These are phyloP conservation scores for Pseudopodoces humilis DNA, from an alignment of 2,113 vertebrate species.

Conservation along the genomic window DNA sequence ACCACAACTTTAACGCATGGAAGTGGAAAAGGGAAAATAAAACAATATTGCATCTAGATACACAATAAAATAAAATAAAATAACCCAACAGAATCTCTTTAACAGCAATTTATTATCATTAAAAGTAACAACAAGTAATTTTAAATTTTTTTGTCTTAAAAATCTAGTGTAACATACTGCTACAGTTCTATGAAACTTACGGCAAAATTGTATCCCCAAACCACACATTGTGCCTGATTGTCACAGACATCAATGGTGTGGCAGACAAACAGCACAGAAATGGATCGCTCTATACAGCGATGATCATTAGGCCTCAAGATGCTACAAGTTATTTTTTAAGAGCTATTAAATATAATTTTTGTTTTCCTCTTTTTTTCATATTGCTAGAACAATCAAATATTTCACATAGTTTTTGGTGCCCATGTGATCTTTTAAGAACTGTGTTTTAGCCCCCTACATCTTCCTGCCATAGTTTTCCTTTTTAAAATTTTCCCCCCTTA, in stretches of 20 bases:
- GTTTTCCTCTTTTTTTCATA: background rate
- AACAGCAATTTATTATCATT: conserved; percentile 60
- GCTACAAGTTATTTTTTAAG: conserved; percentile 18
- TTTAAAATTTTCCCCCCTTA: rapidly evolving
- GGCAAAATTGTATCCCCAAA: conserved; percentile 41
- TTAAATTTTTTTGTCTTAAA: conserved; percentile 54
- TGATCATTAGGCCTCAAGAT: background rate
- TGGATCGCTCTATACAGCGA: background rate
- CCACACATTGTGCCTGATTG: background rate
- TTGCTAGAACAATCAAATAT: conserved; percentile 4
- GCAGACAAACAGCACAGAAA: background rate
- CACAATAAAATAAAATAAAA: background rate
- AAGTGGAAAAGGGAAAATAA: background rate
- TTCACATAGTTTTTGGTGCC: background rate
- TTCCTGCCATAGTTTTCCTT: background rate
- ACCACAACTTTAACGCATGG: background rate
- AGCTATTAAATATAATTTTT: background rate
- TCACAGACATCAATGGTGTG: background rate
- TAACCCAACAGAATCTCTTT: background rate
- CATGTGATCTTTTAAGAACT: background rate
- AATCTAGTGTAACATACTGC: conserved; percentile 17
- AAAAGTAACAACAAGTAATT: conserved; percentile 39
- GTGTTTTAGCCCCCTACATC: background rate
- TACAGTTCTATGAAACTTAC: conserved; percentile 31
- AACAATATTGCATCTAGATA: background rate